Conservation (phyloP, 2,888 invertebrate species). For the Chesias legatella region DNA sequence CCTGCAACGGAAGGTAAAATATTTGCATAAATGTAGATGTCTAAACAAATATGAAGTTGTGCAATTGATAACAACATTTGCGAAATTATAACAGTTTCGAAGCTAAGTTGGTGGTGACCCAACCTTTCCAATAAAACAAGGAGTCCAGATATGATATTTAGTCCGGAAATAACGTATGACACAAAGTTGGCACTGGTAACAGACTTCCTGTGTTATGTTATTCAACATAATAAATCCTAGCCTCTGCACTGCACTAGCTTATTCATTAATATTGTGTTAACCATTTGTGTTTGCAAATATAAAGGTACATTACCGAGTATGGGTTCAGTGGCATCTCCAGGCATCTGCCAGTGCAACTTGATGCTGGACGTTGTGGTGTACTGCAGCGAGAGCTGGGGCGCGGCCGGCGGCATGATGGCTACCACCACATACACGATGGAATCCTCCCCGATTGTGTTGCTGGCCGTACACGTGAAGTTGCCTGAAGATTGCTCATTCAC, state of each 20-base stretch:
- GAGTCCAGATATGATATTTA: not conserved
- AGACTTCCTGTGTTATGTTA: too few species aligned
- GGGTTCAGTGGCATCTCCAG: constrained; percentile 73
- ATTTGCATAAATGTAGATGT: not conserved
- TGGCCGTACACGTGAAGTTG: constrained; percentile 90
- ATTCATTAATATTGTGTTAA: too few species aligned
- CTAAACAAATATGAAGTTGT: too few species aligned
- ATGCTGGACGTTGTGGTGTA: constrained; percentile 88
- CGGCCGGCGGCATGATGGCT: constrained; percentile 86
- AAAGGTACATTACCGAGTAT: constrained; percentile 51
- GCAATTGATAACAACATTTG: too few species aligned
- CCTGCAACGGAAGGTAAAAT: constrained; percentile 60
- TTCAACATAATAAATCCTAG: too few species aligned
- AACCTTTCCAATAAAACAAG: not conserved
- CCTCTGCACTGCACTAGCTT: too few species aligned
- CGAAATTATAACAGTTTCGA: too few species aligned
- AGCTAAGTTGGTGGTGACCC: too few species aligned
- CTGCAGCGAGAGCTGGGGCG: constrained; percentile 85
- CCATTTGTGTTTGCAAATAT: too few species aligned
- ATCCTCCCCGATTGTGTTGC: constrained; percentile 91
- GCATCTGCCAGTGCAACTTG: constrained; percentile 78
- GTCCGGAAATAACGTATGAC: too few species aligned
- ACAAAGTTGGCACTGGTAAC: too few species aligned
- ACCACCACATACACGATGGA: constrained; percentile 88
- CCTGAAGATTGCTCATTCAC: constrained; percentile 87